Evolutionary conservation across 2,797 vertebrate species (phyloP).

Genomic region (Molossus molossus): DNA sequence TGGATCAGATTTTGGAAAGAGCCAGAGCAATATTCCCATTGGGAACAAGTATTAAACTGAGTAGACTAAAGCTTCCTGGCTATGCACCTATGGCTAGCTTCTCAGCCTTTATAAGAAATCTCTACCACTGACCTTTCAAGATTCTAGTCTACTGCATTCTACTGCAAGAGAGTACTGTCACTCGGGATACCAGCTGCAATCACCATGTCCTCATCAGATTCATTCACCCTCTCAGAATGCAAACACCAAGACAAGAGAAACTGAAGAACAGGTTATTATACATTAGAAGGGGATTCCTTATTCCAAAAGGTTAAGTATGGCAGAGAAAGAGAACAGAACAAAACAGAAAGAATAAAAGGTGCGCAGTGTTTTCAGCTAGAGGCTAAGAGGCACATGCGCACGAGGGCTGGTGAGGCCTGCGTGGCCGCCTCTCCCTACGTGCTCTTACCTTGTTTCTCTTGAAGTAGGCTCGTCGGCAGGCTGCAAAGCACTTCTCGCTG

Average conservation of each 20-base stretch:
- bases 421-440: constrained; percentile 83
- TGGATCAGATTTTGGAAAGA: constrained; percentile 58
- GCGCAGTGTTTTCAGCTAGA: constrained; percentile 74
- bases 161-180: constrained; percentile 46
- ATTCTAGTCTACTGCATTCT: constrained; percentile 8
- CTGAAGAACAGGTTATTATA: constrained; percentile 80
- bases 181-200: constrained; percentile 38
- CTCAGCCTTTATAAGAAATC: constrained; percentile 22
- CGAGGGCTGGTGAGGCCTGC: constrained; percentile 66
- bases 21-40: constrained; percentile 33
- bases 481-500: constrained; percentile 99
- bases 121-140: not conserved
- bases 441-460: constrained; percentile 99
- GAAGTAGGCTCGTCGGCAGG: constrained; percentile 99
- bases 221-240: constrained; percentile 86
- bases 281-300: constrained; percentile 82
- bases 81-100: constrained; percentile 48
- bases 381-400: constrained; percentile 78
- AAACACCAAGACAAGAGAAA: constrained; percentile 85
- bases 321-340: constrained; percentile 81
- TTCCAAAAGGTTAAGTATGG: constrained; percentile 85
- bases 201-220: constrained; percentile 65
- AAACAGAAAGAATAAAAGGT: constrained; percentile 82
- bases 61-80: constrained; percentile 64
- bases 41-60: constrained; percentile 15